Percentiles rank a stretch among this genome's conserved stretches.
These are phyloP conservation scores for Meda fulgida DNA, from an alignment of 2,797 vertebrate species.

Conservation along the genomic window DNA sequence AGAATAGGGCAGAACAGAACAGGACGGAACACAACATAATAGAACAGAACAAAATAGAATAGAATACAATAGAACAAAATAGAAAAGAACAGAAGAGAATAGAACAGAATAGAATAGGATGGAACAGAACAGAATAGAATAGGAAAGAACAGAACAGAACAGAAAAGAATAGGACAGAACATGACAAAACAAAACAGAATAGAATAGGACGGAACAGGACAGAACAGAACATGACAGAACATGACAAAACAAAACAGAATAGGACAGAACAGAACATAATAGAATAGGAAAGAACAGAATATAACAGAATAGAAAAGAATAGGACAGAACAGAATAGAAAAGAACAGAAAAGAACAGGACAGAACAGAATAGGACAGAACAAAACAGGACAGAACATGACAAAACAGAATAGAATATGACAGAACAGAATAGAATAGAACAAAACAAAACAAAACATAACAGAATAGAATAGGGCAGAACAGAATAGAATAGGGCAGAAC, in stretches of 20 bases:
- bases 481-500: accelerated
- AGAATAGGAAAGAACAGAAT: accelerated
- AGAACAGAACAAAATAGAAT: accelerated
- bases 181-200: accelerated
- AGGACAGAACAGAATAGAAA: accelerated
- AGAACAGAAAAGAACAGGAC: accelerated
- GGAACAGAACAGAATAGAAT: accelerated
- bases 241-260: too few species aligned
- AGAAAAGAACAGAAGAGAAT: neutral
- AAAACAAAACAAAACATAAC: accelerated
- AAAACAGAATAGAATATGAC: accelerated
- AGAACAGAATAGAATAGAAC: accelerated
- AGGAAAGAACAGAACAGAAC: accelerated
- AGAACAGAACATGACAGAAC: accelerated
- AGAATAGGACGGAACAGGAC: accelerated
- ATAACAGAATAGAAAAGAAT: accelerated
- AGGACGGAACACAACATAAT: neutral
- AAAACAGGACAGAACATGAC: accelerated
- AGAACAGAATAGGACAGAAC: accelerated
- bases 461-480: accelerated
- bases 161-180: accelerated
- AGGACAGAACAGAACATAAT: neutral
- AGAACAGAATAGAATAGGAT: accelerated
- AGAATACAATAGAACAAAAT: accelerated
- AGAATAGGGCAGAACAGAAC: accelerated